Evolutionary conservation across 2,797 vertebrate genomes (phyloP), one percentile per base, ranked within the genome.

Genomic region (Pyrocephalus nanus): DNA sequence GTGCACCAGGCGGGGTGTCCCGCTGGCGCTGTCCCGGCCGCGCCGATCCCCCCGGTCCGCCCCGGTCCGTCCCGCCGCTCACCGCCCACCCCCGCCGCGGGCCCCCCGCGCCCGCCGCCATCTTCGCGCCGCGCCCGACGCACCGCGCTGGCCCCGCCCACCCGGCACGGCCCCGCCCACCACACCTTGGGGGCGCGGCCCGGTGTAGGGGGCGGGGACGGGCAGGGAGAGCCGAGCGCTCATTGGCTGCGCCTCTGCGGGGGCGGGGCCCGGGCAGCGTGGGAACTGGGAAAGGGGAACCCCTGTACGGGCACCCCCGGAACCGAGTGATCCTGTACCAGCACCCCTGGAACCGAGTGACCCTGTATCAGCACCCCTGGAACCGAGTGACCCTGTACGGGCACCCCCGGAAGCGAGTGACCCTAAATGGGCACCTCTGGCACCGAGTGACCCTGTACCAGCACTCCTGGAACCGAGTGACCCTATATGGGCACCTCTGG

Each of bases 71-170:
- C 42, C 51, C 60, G 51, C 69, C 74, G 70, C 78, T 83, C 57
- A 76, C 87, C 79, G 29, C 36, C 50, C 62, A 45, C 65, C 66
- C 79, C 79, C 73, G 45, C 79, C 29, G 36, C 58, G 58, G 80
- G 88, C 58, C 73, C 66, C 79, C 25, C 60, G 11, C 47, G 15
- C 48, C 48, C 81, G 81, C 15, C 88, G 88, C 88, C 88, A 91
- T 91, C 88, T 91, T 91, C 88, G 75, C 69, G 82, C 88, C 88
- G 60, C 88, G 75, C 89, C 89, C 89, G 48, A 74, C 89, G 82
- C 82, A 69, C 82, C 62, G n/a, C 62, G 23, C 9, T 4, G 27
- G 62, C 4, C 34, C 5, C 88, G 80, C 88, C 88, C 79, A 11
- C 36, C 6, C 3, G 10, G 10, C 17, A 17, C 15, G 15, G 25